Evolutionary conservation across 2,888 invertebrate species (phyloP).

Genomic region (Platycheirus rosarum): DNA sequence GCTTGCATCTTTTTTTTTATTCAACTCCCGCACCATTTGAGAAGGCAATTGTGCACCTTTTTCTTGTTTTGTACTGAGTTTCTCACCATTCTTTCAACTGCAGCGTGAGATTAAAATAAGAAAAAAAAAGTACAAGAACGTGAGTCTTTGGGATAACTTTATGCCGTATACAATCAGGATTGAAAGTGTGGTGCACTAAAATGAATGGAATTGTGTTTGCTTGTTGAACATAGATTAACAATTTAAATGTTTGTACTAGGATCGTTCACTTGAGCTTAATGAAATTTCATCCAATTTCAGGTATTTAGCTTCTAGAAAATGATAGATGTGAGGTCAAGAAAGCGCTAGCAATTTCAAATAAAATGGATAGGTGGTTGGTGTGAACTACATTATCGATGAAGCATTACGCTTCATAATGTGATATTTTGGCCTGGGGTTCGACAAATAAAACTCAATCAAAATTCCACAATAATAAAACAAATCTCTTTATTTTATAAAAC

Average conservation of each 20-base stretch:
- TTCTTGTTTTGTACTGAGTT: slow-evolving; percentile 58
- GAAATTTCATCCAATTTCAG: slow-evolving; percentile 16
- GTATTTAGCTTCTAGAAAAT: background rate
- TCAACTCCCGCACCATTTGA: slow-evolving; percentile 39
- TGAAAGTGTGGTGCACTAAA: slow-evolving; percentile 29
- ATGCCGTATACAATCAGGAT: slow-evolving; percentile 17
- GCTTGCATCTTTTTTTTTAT: slow-evolving; percentile 33
- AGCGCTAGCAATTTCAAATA: too few species aligned
- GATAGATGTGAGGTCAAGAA: background rate
- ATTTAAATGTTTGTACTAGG: slow-evolving; percentile 9
- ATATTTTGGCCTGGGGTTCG: too few species aligned
- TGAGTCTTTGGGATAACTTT: slow-evolving; percentile 34
- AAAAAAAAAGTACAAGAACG: slow-evolving; percentile 14
- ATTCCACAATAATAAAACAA: too few species aligned
- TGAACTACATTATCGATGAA: too few species aligned
- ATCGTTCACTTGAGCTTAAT: slow-evolving; percentile 9
- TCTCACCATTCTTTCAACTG: slow-evolving; percentile 55
- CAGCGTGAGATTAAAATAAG: slow-evolving; percentile 55
- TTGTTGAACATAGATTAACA: slow-evolving; percentile 27
- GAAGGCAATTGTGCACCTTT: slow-evolving; percentile 30
- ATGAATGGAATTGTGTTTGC: slow-evolving; percentile 37
- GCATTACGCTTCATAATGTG: too few species aligned
- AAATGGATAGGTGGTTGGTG: too few species aligned
- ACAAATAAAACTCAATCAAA: too few species aligned
- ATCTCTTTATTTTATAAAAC: too few species aligned